These are phyloP conservation scores for Ageneiosus marmoratus DNA, from an alignment of 2,113 vertebrate genomes.

Conservation along the genomic window DNA sequence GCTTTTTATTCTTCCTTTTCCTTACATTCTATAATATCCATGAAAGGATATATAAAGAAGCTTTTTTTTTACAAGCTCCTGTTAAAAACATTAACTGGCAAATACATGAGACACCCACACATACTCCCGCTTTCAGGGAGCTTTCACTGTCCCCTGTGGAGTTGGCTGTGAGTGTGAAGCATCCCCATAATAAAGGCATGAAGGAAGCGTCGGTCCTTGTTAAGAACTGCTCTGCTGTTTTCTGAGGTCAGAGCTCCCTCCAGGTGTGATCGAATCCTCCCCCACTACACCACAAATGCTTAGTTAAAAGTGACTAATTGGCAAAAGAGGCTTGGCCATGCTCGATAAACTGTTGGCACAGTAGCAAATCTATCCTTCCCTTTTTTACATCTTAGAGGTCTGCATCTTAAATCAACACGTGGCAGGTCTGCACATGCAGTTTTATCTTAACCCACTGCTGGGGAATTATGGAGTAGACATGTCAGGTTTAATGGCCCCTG, in stretches of 20 bases:
- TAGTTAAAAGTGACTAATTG: constrained; percentile 56
- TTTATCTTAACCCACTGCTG: not conserved
- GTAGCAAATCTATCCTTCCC: constrained; percentile 3
- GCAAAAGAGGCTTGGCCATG: constrained; percentile 10
- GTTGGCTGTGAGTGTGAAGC: constrained; percentile 7
- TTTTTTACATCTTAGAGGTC: not conserved
- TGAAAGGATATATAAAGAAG: not conserved
- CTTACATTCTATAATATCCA: not conserved
- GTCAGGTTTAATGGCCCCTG: constrained; percentile 14
- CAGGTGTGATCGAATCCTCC: constrained; percentile 40
- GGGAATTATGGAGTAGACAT: not conserved
- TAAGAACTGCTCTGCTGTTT: constrained; percentile 13
- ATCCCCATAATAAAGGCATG: constrained; percentile 31
- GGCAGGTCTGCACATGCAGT: constrained; percentile 3
- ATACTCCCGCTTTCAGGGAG: constrained; percentile 1
- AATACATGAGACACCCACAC: constrained; percentile 16
- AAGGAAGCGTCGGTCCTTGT: constrained; percentile 24
- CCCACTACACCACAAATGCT: constrained; percentile 22
- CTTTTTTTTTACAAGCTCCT: constrained; percentile 1
- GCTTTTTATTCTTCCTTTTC: not conserved
- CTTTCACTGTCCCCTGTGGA: constrained; percentile 13
- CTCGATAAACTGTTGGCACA: constrained; percentile 7
- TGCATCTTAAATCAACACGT: constrained; percentile 16
- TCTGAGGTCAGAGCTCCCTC: constrained; percentile 22
- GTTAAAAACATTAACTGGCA: constrained; percentile 22